Conservation (phyloP, 2,888 invertebrate genomes). For the Drosophila putrida region DNA sequence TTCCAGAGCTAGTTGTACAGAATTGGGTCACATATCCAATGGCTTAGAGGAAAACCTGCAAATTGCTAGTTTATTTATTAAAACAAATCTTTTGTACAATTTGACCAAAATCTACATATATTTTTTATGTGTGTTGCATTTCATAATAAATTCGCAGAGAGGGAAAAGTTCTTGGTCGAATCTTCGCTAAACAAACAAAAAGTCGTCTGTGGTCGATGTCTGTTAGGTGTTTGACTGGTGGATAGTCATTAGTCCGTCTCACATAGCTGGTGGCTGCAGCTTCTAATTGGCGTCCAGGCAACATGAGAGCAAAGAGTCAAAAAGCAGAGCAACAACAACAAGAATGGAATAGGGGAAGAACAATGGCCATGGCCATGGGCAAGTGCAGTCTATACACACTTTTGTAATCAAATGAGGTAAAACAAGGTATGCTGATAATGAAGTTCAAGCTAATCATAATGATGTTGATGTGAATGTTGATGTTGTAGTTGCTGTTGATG, state of each 20-base stretch:
- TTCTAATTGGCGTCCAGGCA: constrained; percentile 22
- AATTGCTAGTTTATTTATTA: background rate
- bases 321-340: constrained; percentile 12
- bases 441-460: constrained; percentile 3
- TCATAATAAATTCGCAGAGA: background rate
- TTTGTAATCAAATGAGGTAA: constrained; percentile 48
- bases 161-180: background rate
- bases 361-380: constrained; percentile 30
- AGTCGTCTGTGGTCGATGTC: background rate
- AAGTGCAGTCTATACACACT: constrained; percentile 22
- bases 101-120: too few relatives aligned
- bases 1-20: background rate
- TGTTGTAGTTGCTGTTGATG: constrained; percentile 1
- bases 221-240: constrained; percentile 11
- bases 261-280: background rate
- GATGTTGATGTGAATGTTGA: constrained; percentile 4
- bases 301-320: constrained; percentile 7
- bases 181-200: background rate
- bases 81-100: background rate
- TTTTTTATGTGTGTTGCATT: background rate
- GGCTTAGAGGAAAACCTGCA: background rate
- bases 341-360: constrained; percentile 4
- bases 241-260: constrained; percentile 40
- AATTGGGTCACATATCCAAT: background rate
- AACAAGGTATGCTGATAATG: constrained; percentile 21